phyloP scores from a whole-genome alignment of 2,113 vertebrate species.

The Zootoca vivipara region DNA sequence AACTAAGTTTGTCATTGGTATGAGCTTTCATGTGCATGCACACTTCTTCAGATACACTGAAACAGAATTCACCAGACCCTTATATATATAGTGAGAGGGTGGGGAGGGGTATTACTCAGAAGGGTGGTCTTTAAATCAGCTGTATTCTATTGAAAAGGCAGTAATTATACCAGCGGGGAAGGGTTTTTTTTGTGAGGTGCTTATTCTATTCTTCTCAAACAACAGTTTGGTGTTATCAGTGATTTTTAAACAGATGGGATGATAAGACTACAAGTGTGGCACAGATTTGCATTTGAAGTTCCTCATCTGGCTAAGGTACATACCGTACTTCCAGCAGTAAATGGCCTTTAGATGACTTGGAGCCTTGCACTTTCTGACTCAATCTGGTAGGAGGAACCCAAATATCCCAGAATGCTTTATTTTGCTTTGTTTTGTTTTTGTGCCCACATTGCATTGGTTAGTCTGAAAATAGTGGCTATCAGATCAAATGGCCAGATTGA shows the following conservation, averaged over 20 bases:
- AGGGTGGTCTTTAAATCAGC: too few relatives aligned
- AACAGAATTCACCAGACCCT: too few relatives aligned
- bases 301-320: too few relatives aligned
- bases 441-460: rapidly evolving
- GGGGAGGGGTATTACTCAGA: too few relatives aligned
- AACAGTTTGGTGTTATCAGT: background rate
- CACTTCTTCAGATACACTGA: too few relatives aligned
- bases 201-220: background rate
- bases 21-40: too few relatives aligned
- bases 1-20: too few relatives aligned
- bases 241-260: background rate
- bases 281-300: too few relatives aligned
- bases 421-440: background rate
- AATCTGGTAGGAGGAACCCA: background rate
- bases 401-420: background rate
- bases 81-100: too few relatives aligned
- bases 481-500: background rate
- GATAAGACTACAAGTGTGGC: too few relatives aligned
- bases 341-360: too few relatives aligned
- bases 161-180: background rate
- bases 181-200: background rate
- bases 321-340: too few relatives aligned
- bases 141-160: background rate
- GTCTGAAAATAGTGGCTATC: background rate
- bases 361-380: background rate